phyloP scores from a whole-genome alignment of 2,888 invertebrate genomes.

The Agrotis exclamationis region DNA sequence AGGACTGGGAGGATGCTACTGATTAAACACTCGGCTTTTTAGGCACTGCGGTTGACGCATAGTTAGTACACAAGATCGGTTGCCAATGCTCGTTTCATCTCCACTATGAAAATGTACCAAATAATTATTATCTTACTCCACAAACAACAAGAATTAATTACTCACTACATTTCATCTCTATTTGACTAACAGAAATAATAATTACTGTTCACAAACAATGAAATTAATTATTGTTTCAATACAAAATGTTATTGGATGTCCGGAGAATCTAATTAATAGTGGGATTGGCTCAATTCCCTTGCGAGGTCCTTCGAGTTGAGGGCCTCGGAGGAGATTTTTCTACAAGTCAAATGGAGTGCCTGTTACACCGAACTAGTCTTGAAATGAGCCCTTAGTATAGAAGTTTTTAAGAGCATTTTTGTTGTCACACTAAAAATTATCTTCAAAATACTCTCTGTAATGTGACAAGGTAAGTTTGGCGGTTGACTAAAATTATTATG shows the following conservation, averaged over 20 bases:
- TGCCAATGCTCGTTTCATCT: too few relatives aligned
- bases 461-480: too few relatives aligned
- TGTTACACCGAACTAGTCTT: constrained; percentile 46
- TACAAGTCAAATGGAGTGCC: constrained; percentile 49
- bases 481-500: too few relatives aligned
- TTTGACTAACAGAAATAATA: constrained; percentile 58
- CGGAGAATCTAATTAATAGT: constrained; percentile 60
- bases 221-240: constrained; percentile 53
- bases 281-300: constrained; percentile 54
- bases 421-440: too few relatives aligned
- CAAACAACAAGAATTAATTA: constrained; percentile 40
- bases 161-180: constrained; percentile 46
- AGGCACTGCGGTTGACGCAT: too few relatives aligned
- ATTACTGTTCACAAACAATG: constrained; percentile 42
- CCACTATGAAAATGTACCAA: background rate
- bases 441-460: too few relatives aligned
- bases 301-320: constrained; percentile 29
- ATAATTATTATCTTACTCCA: constrained; percentile 17
- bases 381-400: background rate
- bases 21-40: too few relatives aligned
- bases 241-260: constrained; percentile 52
- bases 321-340: constrained; percentile 49
- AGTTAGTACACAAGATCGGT: too few relatives aligned
- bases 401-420: too few relatives aligned
- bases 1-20: too few relatives aligned